Conservation (phyloP, 2,888 invertebrate genomes). For the Callyntrura guangdongensis region DNA sequence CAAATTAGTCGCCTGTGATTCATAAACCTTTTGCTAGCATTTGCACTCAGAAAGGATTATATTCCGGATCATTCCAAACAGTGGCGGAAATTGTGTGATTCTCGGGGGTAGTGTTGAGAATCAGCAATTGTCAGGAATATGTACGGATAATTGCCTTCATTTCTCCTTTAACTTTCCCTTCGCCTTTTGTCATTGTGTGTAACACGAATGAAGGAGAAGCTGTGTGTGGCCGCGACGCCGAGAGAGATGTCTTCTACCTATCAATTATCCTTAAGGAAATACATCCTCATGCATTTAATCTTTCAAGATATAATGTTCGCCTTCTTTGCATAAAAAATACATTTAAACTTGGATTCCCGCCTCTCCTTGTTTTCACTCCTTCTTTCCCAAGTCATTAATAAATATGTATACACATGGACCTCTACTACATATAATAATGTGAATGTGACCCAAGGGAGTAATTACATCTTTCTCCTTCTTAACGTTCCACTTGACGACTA, state of each 20-base stretch:
- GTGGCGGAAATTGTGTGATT: no score
- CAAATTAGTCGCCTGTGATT: no score
- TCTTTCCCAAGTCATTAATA: slow-evolving; percentile 61
- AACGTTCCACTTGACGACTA: slow-evolving; percentile 1
- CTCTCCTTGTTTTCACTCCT: slow-evolving; percentile 36
- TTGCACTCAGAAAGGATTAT: no score
- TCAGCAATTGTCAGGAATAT: no score
- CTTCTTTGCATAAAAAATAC: slow-evolving; percentile 64
- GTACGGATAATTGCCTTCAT: not conserved
- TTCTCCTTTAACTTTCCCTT: not conserved
- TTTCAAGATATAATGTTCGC: not conserved
- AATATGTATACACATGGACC: slow-evolving; percentile 25
- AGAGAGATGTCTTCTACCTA: not conserved
- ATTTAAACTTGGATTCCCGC: slow-evolving; percentile 11
- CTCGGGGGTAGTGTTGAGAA: no score
- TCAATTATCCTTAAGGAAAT: not conserved
- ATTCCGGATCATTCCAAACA: no score
- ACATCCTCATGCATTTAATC: no score
- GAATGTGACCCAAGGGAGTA: slow-evolving; percentile 60
- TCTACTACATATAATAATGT: not conserved
- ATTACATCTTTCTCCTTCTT: slow-evolving; percentile 40
- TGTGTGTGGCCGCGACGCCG: not conserved
- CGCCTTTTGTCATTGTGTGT: slow-evolving; percentile 10
- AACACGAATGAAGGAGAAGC: not conserved
- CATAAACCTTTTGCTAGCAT: no score